A percentile compares a stretch with the other conserved stretches of the same genome.
Conservation (phyloP, 2,888 invertebrate species). For the Flexamia atlantica region DNA sequence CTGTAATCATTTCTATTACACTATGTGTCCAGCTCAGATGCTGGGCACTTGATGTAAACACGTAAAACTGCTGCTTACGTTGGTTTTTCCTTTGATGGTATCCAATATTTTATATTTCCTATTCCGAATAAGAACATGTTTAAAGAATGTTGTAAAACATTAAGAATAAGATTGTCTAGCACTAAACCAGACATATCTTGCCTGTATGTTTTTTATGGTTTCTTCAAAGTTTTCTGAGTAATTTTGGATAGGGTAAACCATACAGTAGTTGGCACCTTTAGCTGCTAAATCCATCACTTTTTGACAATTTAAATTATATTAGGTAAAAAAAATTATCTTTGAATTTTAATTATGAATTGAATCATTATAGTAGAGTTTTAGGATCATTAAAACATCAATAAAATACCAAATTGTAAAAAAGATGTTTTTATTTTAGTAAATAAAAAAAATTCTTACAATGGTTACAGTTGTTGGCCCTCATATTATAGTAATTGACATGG, state of each 20-base stretch:
- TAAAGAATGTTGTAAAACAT: too few species aligned
- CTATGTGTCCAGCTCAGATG: too few species aligned
- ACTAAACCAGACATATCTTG: too few species aligned
- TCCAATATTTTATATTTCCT: too few species aligned
- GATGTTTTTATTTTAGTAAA: neutral
- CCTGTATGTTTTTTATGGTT: too few species aligned
- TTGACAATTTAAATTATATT: neutral
- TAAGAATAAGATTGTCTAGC: too few species aligned
- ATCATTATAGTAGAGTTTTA: neutral
- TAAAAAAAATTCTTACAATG: neutral
- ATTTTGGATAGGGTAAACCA: constrained; percentile 18
- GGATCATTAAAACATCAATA: neutral
- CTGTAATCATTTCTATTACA: too few species aligned
- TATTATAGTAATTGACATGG: constrained; percentile 1
- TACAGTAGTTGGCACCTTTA: constrained; percentile 12
- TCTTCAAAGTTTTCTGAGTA: too few species aligned
- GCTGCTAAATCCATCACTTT: neutral
- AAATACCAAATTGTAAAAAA: neutral
- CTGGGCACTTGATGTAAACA: too few species aligned
- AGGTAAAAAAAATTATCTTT: neutral
- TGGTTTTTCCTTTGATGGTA: too few species aligned
- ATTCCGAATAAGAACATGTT: too few species aligned
- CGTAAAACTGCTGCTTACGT: too few species aligned
- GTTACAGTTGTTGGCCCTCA: constrained; percentile 6
- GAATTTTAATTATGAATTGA: neutral